Evolutionary conservation across 1,140 invertebrate genomes (phyloP).

Genomic region (Druon quercuslanigerum): DNA sequence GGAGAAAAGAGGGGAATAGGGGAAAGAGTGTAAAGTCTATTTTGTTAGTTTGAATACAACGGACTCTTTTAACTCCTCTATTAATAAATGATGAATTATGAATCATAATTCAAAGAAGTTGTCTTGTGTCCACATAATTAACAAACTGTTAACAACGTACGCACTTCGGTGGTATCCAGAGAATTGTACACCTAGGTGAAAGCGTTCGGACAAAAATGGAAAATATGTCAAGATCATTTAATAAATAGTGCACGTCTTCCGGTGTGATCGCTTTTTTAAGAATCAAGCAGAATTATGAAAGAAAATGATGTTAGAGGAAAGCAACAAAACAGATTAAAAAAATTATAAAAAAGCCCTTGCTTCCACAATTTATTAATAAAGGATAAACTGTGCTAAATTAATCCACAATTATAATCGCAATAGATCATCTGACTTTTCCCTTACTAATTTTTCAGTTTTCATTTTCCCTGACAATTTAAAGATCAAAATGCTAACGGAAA

Average conservation of each 20-base stretch:
- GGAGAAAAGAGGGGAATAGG: no score
- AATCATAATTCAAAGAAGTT: slow-evolving; percentile 18
- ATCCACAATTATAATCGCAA: no score
- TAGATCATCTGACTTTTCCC: no score
- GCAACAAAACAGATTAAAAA: no score
- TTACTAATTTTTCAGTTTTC: no score
- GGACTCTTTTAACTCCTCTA: background rate
- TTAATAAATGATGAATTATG: background rate
- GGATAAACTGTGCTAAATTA: no score
- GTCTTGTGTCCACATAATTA: slow-evolving; percentile 12
- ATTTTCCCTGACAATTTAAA: no score
- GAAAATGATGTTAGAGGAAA: background rate
- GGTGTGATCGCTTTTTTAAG: slow-evolving; percentile 36
- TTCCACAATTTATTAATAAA: no score
- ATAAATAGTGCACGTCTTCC: slow-evolving; percentile 50
- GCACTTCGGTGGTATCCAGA: slow-evolving; percentile 77
- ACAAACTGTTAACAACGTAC: slow-evolving; percentile 56
- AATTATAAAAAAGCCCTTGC: no score
- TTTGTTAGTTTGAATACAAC: background rate
- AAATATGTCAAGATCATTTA: slow-evolving; percentile 53
- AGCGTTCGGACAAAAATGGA: slow-evolving; percentile 60
- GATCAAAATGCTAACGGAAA: no score
- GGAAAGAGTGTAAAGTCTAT: no score
- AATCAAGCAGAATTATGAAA: slow-evolving; percentile 22
- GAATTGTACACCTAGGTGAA: slow-evolving; percentile 79